These are phyloP conservation scores for Phortica okadai DNA, from an alignment of 2,888 invertebrate species.

Conservation along the genomic window DNA sequence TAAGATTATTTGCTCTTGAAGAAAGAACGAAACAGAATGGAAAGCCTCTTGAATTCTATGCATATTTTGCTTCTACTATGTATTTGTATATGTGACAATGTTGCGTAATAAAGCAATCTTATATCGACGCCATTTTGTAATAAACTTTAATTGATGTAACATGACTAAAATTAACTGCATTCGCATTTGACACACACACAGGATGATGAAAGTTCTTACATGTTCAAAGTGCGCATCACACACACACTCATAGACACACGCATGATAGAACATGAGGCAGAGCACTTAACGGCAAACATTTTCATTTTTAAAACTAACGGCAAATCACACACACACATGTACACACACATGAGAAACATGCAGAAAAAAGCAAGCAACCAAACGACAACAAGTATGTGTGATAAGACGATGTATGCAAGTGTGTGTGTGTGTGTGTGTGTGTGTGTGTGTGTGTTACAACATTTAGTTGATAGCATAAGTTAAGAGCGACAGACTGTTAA, in stretches of 20 bases:
- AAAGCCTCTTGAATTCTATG: no score
- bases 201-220: not conserved
- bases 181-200: constrained; percentile 1
- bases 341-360: not conserved
- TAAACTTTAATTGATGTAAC: constrained; percentile 9
- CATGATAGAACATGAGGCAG: not conserved
- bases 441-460: no score
- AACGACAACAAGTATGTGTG: no score
- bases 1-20: no score
- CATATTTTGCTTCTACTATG: no score
- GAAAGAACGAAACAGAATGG: no score
- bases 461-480: no score
- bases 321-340: not conserved
- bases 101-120: not conserved
- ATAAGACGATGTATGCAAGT: no score
- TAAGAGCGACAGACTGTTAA: no score
- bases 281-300: constrained; percentile 1
- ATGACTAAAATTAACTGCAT: not conserved
- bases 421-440: no score
- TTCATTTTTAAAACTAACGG: not conserved
- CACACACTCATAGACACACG: not conserved
- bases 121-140: constrained; percentile 11
- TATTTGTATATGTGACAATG: not conserved
- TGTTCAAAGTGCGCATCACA: not conserved
- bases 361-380: not conserved